Conservation (phyloP, 2,113 vertebrate genomes). For the Dissostichus mawsoni region DNA sequence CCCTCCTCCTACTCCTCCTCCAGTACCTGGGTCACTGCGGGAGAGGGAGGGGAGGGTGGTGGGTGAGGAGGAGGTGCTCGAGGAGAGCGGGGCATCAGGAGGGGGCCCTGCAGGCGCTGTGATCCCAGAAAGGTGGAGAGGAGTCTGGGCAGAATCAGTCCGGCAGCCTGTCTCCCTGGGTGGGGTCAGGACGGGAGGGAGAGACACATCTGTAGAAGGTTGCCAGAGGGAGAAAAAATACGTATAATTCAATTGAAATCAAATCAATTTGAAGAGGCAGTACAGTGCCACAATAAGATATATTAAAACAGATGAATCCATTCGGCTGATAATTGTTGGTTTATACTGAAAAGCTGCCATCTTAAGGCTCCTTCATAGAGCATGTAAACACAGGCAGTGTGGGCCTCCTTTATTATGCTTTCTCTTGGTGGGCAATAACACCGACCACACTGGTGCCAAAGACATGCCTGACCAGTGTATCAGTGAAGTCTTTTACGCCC, state of each 20-base stretch:
- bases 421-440: constrained; percentile 68
- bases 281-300: no score
- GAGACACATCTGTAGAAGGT: constrained; percentile 78
- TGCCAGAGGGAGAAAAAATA: constrained; percentile 21
- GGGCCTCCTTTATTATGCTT: constrained; percentile 64
- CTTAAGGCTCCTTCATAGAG: constrained; percentile 56
- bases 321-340: constrained; percentile 28
- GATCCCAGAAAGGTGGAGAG: constrained; percentile 85
- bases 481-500: constrained; percentile 74
- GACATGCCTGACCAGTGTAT: constrained; percentile 66
- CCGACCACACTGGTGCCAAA: constrained; percentile 69
- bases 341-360: neutral
- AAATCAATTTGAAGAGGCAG: no score
- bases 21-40: constrained; percentile 77
- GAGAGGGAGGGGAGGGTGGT: constrained; percentile 76
- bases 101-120: constrained; percentile 60
- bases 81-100: constrained; percentile 72
- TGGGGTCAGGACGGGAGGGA: constrained; percentile 71
- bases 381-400: constrained; percentile 55
- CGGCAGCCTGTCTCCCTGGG: constrained; percentile 84
- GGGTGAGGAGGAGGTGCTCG: constrained; percentile 84
- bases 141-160: constrained; percentile 81
- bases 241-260: no score
- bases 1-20: constrained; percentile 75
- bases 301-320: constrained; percentile 16